phyloP scores from a whole-genome alignment of 2,113 vertebrate genomes.

The Leptobrachium leishanense region DNA sequence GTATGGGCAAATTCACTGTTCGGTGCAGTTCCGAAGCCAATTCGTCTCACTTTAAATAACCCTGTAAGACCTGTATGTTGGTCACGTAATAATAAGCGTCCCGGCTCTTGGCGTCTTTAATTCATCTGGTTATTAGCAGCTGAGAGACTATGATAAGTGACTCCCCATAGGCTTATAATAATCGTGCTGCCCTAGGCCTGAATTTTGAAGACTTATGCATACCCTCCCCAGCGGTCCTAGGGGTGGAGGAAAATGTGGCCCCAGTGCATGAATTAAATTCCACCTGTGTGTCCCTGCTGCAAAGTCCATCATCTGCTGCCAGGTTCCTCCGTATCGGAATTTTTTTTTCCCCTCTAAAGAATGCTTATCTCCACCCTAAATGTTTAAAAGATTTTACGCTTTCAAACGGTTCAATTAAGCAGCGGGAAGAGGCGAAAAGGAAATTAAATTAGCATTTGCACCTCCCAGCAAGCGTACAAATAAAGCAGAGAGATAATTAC shows the following conservation, averaged over 20 bases:
- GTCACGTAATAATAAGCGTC: not conserved
- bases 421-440: not conserved
- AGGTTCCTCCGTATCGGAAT: not conserved
- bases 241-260: not conserved
- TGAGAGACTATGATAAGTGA: slow-evolving; percentile 20
- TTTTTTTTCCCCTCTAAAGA: not conserved
- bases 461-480: not conserved
- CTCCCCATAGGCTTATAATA: slow-evolving; percentile 2
- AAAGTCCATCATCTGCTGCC: not conserved
- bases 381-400: not conserved
- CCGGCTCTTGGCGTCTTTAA: not conserved
- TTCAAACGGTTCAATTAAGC: slow-evolving; percentile 5
- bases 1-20: no score
- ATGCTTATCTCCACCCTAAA: not conserved
- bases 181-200: slow-evolving; percentile 4
- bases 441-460: not conserved
- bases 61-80: not conserved
- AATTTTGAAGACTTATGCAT: not conserved
- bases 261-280: not conserved
- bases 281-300: not conserved
- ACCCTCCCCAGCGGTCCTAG: not conserved
- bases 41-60: no score
- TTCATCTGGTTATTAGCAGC: not conserved
- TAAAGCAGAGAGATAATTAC: not conserved
- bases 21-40: no score